Evolutionary conservation across 1,140 invertebrate species (phyloP), one percentile per base, ranked within the genome.

Genomic region (Proales similis): DNA sequence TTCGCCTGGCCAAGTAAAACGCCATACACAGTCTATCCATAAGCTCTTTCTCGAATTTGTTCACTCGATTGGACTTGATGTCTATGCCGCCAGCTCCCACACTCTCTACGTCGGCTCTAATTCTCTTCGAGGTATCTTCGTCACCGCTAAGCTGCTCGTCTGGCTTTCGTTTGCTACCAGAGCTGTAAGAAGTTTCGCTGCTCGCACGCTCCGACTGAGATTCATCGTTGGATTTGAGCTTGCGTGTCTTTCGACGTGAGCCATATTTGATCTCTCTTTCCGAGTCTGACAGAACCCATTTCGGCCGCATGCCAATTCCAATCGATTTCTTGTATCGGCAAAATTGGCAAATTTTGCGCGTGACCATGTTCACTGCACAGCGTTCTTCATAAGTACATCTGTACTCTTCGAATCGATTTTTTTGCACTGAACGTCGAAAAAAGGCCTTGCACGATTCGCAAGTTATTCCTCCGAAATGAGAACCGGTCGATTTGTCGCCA

Each of bases 281-380:
- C 20, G 45, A 29, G 29, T 61, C 57, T 3, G 57, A 61, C 26
- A 61, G 24, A 12, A 61, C 57, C 57, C 57, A 45, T 20, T 63
- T 63, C 12, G 46, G 39, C 26, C 95, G 90, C 93, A 99, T 98
- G 72, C 93, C 92, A 79, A 97, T 87, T 72, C 89, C 84, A 64
- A 98, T 88, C 78, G 93, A 98, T 75, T 97, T 98, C 77, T 97
- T 93, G 76, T 95, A 98, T 61, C 94, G 84, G 78, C 94, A 98
- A 79, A 92, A 96, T 79, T 97, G 92, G 81, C 93, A 97, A 29
- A 71, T 71, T 22, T 73, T 72, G 27, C 74, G 64, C 30, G 69
- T 72, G 32, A 73, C 72, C 49, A 71, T 74, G 14, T 70, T 74
- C 7, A 76, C 72, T 20, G 62, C 53, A 66, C 74, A 76, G 2